Evolutionary conservation across 2,113 vertebrate species (phyloP), one percentile per base, ranked within the genome.

Genomic region (Pyxicephalus adspersus): DNA sequence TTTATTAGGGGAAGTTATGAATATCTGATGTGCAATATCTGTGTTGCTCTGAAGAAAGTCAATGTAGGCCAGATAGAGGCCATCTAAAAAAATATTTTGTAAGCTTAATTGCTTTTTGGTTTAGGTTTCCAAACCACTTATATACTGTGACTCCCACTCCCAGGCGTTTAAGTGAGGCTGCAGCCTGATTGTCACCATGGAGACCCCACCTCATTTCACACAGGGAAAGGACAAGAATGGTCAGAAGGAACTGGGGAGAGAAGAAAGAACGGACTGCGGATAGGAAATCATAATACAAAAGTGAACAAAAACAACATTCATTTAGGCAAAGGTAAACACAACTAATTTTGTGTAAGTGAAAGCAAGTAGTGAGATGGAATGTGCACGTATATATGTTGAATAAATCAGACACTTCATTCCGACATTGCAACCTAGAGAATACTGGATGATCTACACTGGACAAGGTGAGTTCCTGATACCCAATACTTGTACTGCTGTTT

Each of bases 151-250:
- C 87, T 84, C 55, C 75, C 82, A 84, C 84, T 52, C 67, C 29
- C 70, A 77, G 38, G 34, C 16, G 68, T 71, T 73, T 64, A 80
- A 65, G 80, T 82, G 83, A 83, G 80, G 82, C 85, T 81, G 34
- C 83, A 80, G 83, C 83, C 85, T 86, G 45, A 54, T 29, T 65
- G 85, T 90, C 84, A 80, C 83, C 86, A 87, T 90, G 85, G 89
- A 79, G 81, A 88, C 84, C 65, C 80, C 83, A 79, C 83, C 87
- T 88, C 87, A 91, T 85, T 86, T 83, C 83, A 86, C 80, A 78
- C 81, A 84, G 83, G 38, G 11, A 77, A 61, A 60, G 58, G 70
- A 64, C 26, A 18, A 52, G 2, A 3, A 17, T 16, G 13, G 68
- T 22, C 67, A 75, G 70, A 84, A 76, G 26, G 58, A 87, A 86